Evolutionary conservation across 2,113 vertebrate species (phyloP).

Genomic region (Rhinichthys klamathensis): DNA sequence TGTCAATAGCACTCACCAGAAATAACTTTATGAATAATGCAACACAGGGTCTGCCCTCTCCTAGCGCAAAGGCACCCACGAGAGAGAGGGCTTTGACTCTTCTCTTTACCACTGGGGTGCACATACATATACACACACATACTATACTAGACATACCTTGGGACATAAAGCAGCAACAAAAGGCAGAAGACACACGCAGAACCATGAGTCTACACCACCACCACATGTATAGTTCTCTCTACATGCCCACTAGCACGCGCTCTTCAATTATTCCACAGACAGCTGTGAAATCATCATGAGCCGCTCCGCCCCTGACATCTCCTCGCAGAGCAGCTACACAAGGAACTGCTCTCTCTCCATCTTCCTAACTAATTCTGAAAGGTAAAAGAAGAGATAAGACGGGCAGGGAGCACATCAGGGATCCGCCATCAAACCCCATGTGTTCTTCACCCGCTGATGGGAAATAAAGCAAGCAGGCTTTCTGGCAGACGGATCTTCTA

Average conservation of each 20-base stretch:
- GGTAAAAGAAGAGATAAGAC: neutral
- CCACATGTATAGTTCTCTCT: constrained; percentile 1
- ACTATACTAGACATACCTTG: constrained; percentile 16
- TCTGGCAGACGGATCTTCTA: constrained; percentile 10
- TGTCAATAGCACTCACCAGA: constrained; percentile 42
- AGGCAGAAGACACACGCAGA: neutral
- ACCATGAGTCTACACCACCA: neutral
- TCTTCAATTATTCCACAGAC: constrained; percentile 32
- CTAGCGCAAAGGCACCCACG: constrained; percentile 35
- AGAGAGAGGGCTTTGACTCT: constrained; percentile 18
- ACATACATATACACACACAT: constrained; percentile 13
- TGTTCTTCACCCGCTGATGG: constrained; percentile 23
- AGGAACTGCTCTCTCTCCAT: neutral
- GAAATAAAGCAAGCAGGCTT: neutral
- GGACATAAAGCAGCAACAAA: neutral
- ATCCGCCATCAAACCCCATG: constrained; percentile 4
- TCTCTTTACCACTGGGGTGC: constrained; percentile 10
- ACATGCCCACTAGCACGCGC: neutral
- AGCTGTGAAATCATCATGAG: constrained; percentile 14
- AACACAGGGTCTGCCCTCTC: constrained; percentile 26
- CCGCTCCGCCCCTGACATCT: neutral
- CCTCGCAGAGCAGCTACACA: neutral
- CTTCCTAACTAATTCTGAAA: constrained; percentile 34
- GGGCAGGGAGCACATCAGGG: neutral
- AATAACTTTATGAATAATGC: constrained; percentile 54